Base-by-base conservation (phyloP, 2,113 vertebrate species). In the Psephotus haematonotus region DNA sequence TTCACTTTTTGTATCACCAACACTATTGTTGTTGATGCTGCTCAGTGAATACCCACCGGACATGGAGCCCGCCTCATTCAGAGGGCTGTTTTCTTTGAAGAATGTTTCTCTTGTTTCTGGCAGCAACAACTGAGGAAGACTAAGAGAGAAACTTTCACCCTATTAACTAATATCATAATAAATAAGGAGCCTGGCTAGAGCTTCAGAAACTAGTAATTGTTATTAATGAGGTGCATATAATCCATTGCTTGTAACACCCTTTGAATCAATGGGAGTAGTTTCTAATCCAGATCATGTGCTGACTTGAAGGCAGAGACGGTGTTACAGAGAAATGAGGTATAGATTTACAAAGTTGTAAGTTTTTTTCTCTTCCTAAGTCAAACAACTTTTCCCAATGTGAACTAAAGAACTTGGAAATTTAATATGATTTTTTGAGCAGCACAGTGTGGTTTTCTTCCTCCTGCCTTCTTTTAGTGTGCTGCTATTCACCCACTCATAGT, bases 161-260 rank as follows among this genome's bases (percentile, higher is more conserved):
- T 86, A 76, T 93, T 75, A 83, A 82, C 24, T 89, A 62, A 46
- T 55, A 72, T 71, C 10, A 57, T 41, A 88, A 84, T 72, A 92
- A 92, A 82, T 77, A 55, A 67, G 39, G 63, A 96, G 69, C 46
- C 53, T 53, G 41, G 41, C 35, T 79, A 93, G 43, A 89, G 12
- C 87, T 91, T 84, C 69, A 78, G 71, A 50, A 97, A 41, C 19
- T 63, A 83, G 62, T 57, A 74, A 81, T 88, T 71, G 13, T 79
- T 93, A 84, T 91, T 94, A 88, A 90, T 90, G 53, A 93, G 19
- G 20, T 92, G 62, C 46, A 76, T 86, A 70, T 68, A 93, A 90
- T 69, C 81, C 83, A 82, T 79, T 92, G 57, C 33, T 88, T 90
- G 49, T 79, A 88, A 86, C 15, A 47, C 10, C 17, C 2, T 0